Evolutionary conservation across 2,797 vertebrate species (phyloP).

Genomic region (Anguilla pacifica): DNA sequence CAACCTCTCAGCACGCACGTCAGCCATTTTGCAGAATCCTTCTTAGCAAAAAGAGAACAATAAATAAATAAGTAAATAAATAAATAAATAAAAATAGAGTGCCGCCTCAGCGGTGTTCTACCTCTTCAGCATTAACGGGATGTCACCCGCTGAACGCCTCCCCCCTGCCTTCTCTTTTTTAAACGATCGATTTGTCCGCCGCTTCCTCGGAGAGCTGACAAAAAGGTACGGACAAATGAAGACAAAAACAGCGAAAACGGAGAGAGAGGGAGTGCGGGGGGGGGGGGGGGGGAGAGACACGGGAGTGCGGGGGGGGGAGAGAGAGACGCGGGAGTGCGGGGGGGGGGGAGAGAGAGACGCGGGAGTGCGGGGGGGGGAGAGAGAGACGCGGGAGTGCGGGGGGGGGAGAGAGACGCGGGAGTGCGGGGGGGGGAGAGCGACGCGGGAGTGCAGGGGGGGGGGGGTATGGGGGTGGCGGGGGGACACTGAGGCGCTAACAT

Average conservation of each 20-base stretch:
- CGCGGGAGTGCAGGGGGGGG: constrained; percentile 13
- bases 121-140: background rate
- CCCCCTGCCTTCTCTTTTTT: background rate
- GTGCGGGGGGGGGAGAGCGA: too few species aligned
- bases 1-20: background rate
- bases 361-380: too few species aligned
- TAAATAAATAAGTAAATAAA: background rate
- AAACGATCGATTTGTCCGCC: constrained; percentile 22
- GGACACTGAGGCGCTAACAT: constrained; percentile 40
- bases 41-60: background rate
- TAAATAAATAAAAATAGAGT: background rate
- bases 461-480: background rate
- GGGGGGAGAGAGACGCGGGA: too few species aligned
- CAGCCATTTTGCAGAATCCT: background rate
- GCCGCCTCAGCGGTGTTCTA: background rate
- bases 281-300: constrained; percentile 2
- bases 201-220: background rate
- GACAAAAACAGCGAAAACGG: background rate
- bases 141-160: background rate
- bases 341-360: too few species aligned
- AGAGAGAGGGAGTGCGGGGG: constrained; percentile 8
- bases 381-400: too few species aligned
- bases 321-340: too few species aligned
- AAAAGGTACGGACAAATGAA: constrained; percentile 14
- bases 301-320: background rate